These are phyloP conservation scores for Orussus abietinus DNA, from an alignment of 1,140 invertebrate species.

Conservation along the genomic window DNA sequence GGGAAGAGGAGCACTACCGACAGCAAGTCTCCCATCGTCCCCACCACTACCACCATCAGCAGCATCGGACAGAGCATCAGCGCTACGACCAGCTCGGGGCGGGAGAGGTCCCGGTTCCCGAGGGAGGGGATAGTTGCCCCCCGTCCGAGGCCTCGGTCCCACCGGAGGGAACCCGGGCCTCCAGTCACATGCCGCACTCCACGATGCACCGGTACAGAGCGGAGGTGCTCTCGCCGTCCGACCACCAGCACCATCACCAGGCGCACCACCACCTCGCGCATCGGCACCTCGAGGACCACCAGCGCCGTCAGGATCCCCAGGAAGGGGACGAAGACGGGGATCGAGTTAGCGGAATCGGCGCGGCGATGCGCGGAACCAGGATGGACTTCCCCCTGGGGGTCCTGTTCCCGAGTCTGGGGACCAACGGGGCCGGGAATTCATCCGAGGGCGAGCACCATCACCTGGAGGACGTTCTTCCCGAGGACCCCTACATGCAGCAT, in stretches of 20 bases:
- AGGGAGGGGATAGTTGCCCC: constrained; percentile 44
- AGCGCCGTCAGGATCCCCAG: constrained; percentile 19
- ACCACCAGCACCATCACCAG: too few species aligned
- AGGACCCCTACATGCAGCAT: constrained; percentile 39
- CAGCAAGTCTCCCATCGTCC: too few species aligned
- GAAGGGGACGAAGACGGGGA: constrained; percentile 26
- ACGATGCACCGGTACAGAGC: constrained; percentile 48
- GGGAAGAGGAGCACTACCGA: too few species aligned
- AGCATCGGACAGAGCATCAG: too few species aligned
- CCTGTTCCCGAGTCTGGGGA: constrained; percentile 28
- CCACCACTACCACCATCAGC: too few species aligned
- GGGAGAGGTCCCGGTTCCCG: constrained; percentile 34
- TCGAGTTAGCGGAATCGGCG: constrained; percentile 30
- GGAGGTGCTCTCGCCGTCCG: constrained; percentile 41
- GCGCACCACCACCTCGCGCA: too few species aligned
- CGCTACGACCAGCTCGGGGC: constrained; percentile 30
- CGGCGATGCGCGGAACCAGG: constrained; percentile 32
- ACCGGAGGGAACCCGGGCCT: constrained; percentile 33
- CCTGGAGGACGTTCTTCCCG: constrained; percentile 36
- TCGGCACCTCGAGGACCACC: too few species aligned
- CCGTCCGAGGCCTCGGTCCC: constrained; percentile 30
- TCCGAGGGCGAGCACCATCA: constrained; percentile 34
- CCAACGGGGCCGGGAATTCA: constrained; percentile 8
- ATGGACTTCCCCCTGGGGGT: constrained; percentile 30
- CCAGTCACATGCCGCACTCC: constrained; percentile 47